These are phyloP conservation scores for Lacanobia oleracea DNA, from an alignment of 2,888 invertebrate species.

Conservation along the genomic window DNA sequence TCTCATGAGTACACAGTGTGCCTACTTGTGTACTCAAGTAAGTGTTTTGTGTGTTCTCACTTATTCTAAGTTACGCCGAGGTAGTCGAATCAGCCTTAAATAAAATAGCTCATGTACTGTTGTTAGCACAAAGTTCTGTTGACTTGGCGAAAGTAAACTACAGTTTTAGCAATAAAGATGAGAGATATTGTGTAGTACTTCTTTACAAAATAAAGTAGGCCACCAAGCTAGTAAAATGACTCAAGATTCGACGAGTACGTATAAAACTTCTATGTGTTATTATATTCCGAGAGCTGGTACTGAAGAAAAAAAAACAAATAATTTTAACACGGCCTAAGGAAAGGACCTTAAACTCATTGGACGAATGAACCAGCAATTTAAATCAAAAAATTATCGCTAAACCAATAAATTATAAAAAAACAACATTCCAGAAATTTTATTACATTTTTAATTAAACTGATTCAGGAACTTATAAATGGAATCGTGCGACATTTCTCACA, in stretches of 20 bases:
- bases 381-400: background rate
- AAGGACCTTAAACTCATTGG: background rate
- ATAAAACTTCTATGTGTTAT: background rate
- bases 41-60: constrained; percentile 18
- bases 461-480: constrained; percentile 2
- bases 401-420: background rate
- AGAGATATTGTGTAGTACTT: background rate
- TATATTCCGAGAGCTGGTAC: constrained; percentile 1
- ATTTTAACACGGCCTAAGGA: background rate
- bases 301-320: constrained; percentile 2
- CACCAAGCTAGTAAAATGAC: background rate
- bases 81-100: background rate
- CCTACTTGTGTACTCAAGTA: constrained; percentile 17
- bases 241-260: background rate
- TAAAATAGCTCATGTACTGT: constrained; percentile 4
- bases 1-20: constrained; percentile 5
- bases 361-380: background rate
- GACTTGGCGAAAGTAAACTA: background rate
- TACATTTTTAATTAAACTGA: constrained; percentile 1
- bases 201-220: background rate
- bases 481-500: constrained; percentile 3
- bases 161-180: constrained; percentile 1
- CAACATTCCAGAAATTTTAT: background rate
- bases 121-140: constrained; percentile 7
- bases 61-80: background rate